Evolutionary conservation across 2,888 invertebrate genomes (phyloP).

Genomic region (Drosophila nigritarsus): DNA sequence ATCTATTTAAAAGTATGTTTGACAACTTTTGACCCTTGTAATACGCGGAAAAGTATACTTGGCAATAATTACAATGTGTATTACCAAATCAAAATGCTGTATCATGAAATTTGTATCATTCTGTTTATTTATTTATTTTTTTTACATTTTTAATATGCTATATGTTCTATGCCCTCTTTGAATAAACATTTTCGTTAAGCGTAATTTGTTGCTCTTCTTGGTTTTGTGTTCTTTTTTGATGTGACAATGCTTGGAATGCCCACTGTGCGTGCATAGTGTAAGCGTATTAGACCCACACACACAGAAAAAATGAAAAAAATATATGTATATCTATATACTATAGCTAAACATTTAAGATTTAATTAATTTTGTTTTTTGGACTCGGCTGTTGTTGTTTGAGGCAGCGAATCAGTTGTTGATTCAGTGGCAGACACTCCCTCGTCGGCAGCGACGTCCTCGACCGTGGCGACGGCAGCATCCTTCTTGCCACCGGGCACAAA

Average conservation of each 20-base stretch:
- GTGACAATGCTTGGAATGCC: constrained; percentile 15
- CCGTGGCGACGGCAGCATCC: background rate
- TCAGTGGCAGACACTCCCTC: background rate
- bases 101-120: background rate
- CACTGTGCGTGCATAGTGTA: background rate
- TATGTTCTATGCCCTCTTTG: constrained; percentile 4
- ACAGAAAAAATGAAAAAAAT: background rate
- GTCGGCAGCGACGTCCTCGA: background rate
- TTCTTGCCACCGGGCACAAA: constrained; percentile 70
- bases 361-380: constrained; percentile 53
- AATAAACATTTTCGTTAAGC: constrained; percentile 33
- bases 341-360: constrained; percentile 15
- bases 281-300: background rate
- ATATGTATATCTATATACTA: background rate
- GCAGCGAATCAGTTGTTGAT: background rate
- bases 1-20: background rate
- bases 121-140: background rate
- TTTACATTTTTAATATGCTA: background rate
- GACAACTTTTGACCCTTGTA: background rate
- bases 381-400: constrained; percentile 8
- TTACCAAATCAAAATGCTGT: background rate
- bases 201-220: constrained; percentile 26
- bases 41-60: background rate
- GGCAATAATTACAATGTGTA: background rate
- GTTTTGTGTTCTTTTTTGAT: background rate